Evolutionary conservation across 2,113 vertebrate species (phyloP).

Genomic region (Rutilus rutilus): DNA sequence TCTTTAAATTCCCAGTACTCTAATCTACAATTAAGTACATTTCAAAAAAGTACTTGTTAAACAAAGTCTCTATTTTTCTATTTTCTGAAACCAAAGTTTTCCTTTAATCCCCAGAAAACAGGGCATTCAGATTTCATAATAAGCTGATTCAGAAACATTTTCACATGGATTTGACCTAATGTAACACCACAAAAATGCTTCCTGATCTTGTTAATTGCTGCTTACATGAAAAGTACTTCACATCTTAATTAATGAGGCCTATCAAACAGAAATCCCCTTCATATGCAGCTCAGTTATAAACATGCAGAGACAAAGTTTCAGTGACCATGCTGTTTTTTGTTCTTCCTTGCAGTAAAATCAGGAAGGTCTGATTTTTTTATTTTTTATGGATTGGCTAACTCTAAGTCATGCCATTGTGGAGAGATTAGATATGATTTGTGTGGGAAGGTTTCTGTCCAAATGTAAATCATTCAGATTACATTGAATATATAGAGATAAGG

Average conservation of each 20-base stretch:
- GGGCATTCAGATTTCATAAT: not conserved
- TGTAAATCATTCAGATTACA: not conserved
- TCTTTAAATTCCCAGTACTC: not conserved
- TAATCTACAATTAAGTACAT: not conserved
- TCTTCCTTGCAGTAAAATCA: not conserved
- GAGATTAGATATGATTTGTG: not conserved
- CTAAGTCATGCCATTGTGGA: not conserved
- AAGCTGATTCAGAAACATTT: not conserved
- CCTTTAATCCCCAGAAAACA: not conserved
- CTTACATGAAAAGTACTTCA: not conserved
- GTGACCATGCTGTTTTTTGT: not conserved
- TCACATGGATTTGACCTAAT: not conserved
- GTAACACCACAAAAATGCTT: not conserved
- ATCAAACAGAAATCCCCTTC: not conserved
- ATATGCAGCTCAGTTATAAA: not conserved
- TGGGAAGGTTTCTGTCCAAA: not conserved
- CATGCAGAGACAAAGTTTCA: not conserved
- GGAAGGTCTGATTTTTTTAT: no score
- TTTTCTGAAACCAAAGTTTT: not conserved
- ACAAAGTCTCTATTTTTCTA: not conserved
- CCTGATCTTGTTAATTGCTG: not conserved
- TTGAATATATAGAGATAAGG: constrained; percentile 24
- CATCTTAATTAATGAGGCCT: not conserved
- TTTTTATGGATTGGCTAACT: not conserved
- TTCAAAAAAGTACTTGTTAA: not conserved